Evolutionary conservation across 2,888 invertebrate species (phyloP), one percentile per base, ranked within the genome.

Genomic region (Eupithecia tripunctaria): DNA sequence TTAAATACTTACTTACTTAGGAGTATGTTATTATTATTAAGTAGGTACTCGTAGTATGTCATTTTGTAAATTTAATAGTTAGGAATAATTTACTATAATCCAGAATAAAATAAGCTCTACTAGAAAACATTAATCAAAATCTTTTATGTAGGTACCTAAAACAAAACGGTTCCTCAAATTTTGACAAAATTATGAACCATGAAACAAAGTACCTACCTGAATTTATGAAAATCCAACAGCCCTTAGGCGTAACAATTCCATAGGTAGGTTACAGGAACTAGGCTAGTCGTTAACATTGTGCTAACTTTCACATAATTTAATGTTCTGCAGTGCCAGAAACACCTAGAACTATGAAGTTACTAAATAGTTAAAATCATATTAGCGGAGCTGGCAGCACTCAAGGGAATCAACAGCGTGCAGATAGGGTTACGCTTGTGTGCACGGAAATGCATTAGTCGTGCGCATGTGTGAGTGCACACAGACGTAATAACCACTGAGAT

Each of bases 391-490:
- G 74, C 60, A 71, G 64, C 25, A 41, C 81, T 68, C 32, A 63
- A 41, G 38, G 64, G 36, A 64, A 38, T 25, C 67, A 64, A 56
- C 41, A 27, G 38, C 43, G 38, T 70, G 60, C n/a, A 41, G 68
- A 87, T 73, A 78, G n/a, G 76, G 70, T 29, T 70, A 43, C 60
- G 65, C 62, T 64, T 43, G 59, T 83, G 89, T 86, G 86, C 82
- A 81, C 32, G 32, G 60, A 29, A 89, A 85, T 89, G 91, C 91
- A 91, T 90, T 78, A 74, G 59, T 15, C 2, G 87, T 86, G 85
- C 81, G 81, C 29, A 84, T 83, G 77, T 78, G 88, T 88, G 68
- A 91, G 88, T 88, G 67, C 91, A 92, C 90, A 90, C 92, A 84
- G 32, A 21, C 43, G 76, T 18, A 47, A 80, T 81, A 88, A 80